A percentile compares a stretch with the other conserved stretches of the same genome.
phyloP scores from a whole-genome alignment of 2,888 invertebrate species.

The Andrena fulva region DNA sequence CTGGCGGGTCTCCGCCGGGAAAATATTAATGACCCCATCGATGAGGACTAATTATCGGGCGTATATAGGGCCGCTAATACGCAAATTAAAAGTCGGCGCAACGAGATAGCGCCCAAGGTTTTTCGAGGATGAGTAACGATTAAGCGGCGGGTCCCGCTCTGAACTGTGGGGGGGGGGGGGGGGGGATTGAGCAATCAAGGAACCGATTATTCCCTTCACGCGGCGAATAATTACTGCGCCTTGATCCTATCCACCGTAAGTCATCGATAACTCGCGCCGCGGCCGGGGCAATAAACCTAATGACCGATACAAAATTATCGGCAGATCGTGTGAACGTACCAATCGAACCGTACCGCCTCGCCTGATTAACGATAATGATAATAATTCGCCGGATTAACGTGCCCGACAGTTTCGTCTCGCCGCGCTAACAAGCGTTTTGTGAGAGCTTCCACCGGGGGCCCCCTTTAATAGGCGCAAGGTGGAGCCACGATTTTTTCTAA shows the following conservation, averaged over 20 bases:
- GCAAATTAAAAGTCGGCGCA: constrained; percentile 73
- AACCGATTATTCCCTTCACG: constrained; percentile 72
- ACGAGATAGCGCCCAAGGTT: constrained; percentile 45
- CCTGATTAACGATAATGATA: constrained; percentile 69
- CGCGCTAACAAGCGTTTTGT: constrained; percentile 35
- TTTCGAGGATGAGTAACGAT: constrained; percentile 75
- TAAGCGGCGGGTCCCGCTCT: constrained; percentile 59
- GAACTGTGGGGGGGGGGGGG: background rate
- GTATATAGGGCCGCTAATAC: constrained; percentile 67
- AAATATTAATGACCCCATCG: constrained; percentile 77
- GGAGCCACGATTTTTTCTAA: constrained; percentile 8
- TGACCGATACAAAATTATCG: constrained; percentile 72
- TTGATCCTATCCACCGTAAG: constrained; percentile 71
- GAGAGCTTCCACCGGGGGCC: background rate
- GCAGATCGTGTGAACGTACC: constrained; percentile 62
- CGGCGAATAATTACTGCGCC: constrained; percentile 72
- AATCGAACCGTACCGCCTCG: constrained; percentile 54
- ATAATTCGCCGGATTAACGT: constrained; percentile 68
- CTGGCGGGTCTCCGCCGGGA: background rate
- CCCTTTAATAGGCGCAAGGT: constrained; percentile 25
- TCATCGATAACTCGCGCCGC: constrained; percentile 68
- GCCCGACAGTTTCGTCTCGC: constrained; percentile 25
- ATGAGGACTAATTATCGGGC: constrained; percentile 74
- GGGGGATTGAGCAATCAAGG: constrained; percentile 78
- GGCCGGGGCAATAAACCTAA: constrained; percentile 65